phyloP scores from a whole-genome alignment of 2,888 invertebrate genomes.

The Platycnemis pennipes region DNA sequence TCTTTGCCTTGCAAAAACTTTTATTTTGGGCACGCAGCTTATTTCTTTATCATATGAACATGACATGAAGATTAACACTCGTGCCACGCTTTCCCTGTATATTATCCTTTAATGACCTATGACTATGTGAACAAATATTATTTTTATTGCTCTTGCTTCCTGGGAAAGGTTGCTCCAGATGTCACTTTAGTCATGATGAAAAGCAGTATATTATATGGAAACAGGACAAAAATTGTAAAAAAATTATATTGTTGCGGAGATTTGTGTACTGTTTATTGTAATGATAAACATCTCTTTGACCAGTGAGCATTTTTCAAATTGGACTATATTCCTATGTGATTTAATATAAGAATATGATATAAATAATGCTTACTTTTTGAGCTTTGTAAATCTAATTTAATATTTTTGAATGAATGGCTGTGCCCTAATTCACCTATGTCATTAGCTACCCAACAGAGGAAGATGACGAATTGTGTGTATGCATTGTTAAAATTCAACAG shows the following conservation, averaged over 20 bases:
- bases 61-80: neutral
- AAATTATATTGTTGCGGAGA: neutral
- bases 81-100: neutral
- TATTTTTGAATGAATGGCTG: conserved; percentile 51
- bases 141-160: conserved; percentile 39
- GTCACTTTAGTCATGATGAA: neutral
- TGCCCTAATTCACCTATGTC: conserved; percentile 35
- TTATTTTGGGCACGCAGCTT: conserved; percentile 47
- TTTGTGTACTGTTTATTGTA: conserved; percentile 55
- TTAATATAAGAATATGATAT: conserved; percentile 22
- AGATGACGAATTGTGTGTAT: neutral
- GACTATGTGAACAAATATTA: conserved; percentile 16
- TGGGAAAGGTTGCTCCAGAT: neutral
- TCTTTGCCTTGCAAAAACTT: neutral
- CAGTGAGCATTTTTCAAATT: conserved; percentile 23
- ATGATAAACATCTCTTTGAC: conserved; percentile 10
- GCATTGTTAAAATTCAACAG: conserved; percentile 28
- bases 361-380: conserved; percentile 36
- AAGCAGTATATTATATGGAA: neutral
- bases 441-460: neutral
- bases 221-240: neutral
- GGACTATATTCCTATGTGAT: conserved; percentile 34
- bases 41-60: conserved; percentile 6
- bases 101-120: neutral
- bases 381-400: conserved; percentile 32